phyloP scores from a whole-genome alignment of 1,140 invertebrate species.

The Drosophila nikananu region DNA sequence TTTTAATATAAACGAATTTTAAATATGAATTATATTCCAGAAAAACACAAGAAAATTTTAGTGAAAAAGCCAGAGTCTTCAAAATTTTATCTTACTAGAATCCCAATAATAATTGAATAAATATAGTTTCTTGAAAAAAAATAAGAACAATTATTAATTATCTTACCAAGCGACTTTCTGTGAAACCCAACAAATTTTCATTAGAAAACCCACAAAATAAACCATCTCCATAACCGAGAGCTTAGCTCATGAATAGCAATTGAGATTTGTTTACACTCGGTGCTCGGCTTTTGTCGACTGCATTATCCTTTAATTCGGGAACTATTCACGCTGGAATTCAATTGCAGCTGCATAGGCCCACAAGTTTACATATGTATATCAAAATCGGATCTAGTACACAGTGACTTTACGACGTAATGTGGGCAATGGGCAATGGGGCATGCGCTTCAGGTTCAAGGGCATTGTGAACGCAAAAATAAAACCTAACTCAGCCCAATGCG shows the following conservation, averaged over 20 bases:
- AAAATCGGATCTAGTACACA: slow-evolving; percentile 13
- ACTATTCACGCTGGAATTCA: slow-evolving; percentile 38
- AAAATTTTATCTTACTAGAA: background rate
- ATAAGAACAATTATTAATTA: background rate
- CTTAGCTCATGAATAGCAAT: slow-evolving; percentile 56
- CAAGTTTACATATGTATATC: slow-evolving; percentile 10
- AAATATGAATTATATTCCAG: too few species aligned
- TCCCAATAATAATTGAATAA: background rate
- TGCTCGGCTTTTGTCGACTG: slow-evolving; percentile 31
- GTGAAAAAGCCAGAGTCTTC: background rate
- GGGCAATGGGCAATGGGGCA: slow-evolving; percentile 26
- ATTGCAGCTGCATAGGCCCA: slow-evolving; percentile 45
- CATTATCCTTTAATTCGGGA: slow-evolving; percentile 79
- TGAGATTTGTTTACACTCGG: slow-evolving; percentile 55
- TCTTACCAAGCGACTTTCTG: too few species aligned
- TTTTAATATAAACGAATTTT: too few species aligned
- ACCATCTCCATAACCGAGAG: slow-evolving; percentile 24
- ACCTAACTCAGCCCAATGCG: slow-evolving; percentile 35
- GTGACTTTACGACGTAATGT: slow-evolving; percentile 24
- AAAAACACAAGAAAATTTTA: too few species aligned
- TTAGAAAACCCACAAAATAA: slow-evolving; percentile 23
- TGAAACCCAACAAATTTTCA: background rate
- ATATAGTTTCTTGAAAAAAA: background rate
- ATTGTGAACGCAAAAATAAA: slow-evolving; percentile 63
- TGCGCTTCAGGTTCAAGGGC: slow-evolving; percentile 81